These are phyloP conservation scores for Tachysurus vachellii DNA, from an alignment of 2,113 vertebrate species.

Conservation along the genomic window DNA sequence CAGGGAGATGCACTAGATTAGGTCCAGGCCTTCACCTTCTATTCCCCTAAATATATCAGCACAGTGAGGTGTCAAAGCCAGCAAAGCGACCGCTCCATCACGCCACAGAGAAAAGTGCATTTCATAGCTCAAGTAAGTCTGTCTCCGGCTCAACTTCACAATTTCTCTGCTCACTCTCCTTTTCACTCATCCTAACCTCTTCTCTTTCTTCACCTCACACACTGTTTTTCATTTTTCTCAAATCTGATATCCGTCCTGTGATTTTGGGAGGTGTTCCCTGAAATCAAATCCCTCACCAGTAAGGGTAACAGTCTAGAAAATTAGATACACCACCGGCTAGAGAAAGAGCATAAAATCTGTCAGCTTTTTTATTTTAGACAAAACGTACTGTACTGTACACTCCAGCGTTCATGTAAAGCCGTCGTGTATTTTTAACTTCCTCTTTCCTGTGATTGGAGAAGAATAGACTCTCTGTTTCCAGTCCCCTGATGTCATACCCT, in stretches of 20 bases:
- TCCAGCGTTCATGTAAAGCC: neutral
- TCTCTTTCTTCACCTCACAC: neutral
- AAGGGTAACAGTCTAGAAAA: constrained; percentile 7
- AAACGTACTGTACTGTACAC: neutral
- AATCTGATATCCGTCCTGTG: neutral
- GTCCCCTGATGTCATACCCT: constrained; percentile 66
- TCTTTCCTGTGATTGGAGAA: constrained; percentile 26
- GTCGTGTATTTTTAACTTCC: neutral
- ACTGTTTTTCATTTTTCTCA: neutral
- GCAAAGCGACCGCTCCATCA: constrained; percentile 68
- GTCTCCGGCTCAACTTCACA: constrained; percentile 4
- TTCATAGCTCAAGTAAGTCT: constrained; percentile 49
- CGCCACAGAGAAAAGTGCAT: constrained; percentile 58
- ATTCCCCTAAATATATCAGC: constrained; percentile 72
- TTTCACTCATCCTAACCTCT: neutral
- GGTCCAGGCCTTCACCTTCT: constrained; percentile 61
- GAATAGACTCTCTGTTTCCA: constrained; percentile 31
- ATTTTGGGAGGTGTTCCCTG: neutral
- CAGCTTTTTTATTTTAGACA: neutral
- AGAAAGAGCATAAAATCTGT: neutral
- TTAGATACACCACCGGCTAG: neutral
- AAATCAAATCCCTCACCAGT: neutral
- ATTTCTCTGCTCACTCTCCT: constrained; percentile 19
- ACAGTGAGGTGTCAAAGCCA: constrained; percentile 64
- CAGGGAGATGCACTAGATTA: constrained; percentile 69